Conservation (phyloP, 1,140 invertebrate genomes). For the Drosophila virilis region DNA sequence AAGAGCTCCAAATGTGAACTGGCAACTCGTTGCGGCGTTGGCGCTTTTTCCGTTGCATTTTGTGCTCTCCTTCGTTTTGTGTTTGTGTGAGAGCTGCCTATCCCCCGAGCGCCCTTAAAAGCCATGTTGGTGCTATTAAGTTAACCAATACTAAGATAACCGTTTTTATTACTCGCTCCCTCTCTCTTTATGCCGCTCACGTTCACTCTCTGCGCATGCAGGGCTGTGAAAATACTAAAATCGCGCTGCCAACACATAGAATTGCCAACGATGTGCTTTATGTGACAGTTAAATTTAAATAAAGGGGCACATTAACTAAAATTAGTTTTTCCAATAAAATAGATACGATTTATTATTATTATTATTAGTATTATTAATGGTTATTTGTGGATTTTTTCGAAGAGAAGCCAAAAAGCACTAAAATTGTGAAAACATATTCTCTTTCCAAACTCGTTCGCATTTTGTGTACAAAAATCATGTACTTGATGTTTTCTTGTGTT, state of each 20-base stretch:
- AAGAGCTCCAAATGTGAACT: conserved; percentile 47
- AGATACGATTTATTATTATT: too few species aligned
- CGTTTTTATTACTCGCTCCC: conserved; percentile 2
- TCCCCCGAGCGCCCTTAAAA: conserved; percentile 1
- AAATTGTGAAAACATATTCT: neutral
- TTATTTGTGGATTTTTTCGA: too few species aligned
- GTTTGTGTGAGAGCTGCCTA: conserved; percentile 9
- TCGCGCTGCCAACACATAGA: conserved; percentile 18
- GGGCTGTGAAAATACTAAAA: conserved; percentile 17
- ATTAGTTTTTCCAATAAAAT: too few species aligned
- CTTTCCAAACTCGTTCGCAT: neutral
- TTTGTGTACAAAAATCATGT: too few species aligned
- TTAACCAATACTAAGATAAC: conserved; percentile 31
- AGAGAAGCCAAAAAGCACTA: too few species aligned
- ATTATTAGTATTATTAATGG: too few species aligned
- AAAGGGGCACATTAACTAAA: neutral
- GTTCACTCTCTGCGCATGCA: conserved; percentile 5
- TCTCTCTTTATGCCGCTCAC: conserved; percentile 15
- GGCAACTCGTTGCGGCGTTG: conserved; percentile 48
- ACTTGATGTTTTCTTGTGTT: neutral
- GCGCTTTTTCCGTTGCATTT: conserved; percentile 56
- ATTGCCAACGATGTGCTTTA: conserved; percentile 16
- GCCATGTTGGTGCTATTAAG: conserved; percentile 30
- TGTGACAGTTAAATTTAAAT: conserved; percentile 15
- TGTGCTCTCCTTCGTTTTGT: conserved; percentile 37